Evolutionary conservation across 2,888 invertebrate genomes (phyloP), one percentile per base, ranked within the genome.

Genomic region (Tetranychus piercei): DNA sequence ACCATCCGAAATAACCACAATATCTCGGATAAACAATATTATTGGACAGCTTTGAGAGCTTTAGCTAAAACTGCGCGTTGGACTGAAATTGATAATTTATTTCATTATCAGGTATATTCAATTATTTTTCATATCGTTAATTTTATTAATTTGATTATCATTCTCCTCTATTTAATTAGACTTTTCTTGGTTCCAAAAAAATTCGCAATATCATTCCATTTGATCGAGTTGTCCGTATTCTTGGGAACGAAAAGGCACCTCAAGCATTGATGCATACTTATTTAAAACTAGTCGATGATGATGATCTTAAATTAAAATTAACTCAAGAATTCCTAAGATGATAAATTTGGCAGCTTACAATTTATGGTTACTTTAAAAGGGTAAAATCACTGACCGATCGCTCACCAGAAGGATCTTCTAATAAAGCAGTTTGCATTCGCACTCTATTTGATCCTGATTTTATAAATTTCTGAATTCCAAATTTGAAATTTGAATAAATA

Each of bases 1-100:
- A 71, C 74, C n/a, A 44, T 78, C 8, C 44, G 72, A 11, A 79
- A 78, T 65, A 66, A 45, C 18, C 77, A 76, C 74, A 64, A 74
- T 22, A 45, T 78, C 11, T 74, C 65, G 15, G 76, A 78, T 20
- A 75, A 74, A 65, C 78, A 78, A 74, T 77, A 73, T 45, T 67
- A 71, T 69, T 78, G 78, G 78, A 77, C 75, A 4, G 76, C 75
- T 20, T 44, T 78, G 20, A 34, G 73, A 64, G 75, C 78, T 20
- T 69, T 78, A 20, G 78, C 78, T 8, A 75, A 73, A 20, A 45
- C 22, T n/a, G 9, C 70, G 44, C 45, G 66, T 11, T 78, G 78
- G 78, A 66, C 34, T 44, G 74, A 76, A 23, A 75, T 77, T 45
- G 77, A 77, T 65, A 45, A 45, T 23, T 74, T 77, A n/a, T 76